Evolutionary conservation across 2,888 invertebrate genomes (phyloP).

Genomic region (Cephus sareptanus): DNA sequence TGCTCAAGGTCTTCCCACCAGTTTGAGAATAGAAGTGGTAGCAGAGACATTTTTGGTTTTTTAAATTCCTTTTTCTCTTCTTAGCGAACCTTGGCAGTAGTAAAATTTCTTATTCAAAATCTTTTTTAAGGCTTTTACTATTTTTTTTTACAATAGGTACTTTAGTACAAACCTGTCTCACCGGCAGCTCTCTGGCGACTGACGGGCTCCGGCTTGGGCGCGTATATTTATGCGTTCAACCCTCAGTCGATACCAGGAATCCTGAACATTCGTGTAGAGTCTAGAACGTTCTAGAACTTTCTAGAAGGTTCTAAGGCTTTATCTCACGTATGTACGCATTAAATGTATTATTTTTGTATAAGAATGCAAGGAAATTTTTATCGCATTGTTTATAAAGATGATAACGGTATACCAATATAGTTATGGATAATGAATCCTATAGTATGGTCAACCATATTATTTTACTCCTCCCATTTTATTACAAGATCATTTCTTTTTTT

Average conservation of each 20-base stretch:
- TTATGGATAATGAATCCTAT: neutral
- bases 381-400: neutral
- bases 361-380: neutral
- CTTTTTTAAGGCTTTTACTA: neutral
- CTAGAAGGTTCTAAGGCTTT: neutral
- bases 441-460: neutral
- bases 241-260: neutral
- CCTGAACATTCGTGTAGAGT: neutral
- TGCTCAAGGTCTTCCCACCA: conserved; percentile 68
- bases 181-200: neutral
- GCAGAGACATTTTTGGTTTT: conserved; percentile 56
- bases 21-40: conserved; percentile 64
- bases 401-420: neutral
- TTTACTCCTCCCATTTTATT: neutral
- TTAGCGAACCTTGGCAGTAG: neutral
- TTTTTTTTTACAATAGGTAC: neutral
- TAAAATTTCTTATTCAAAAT: neutral
- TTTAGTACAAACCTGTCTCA: neutral
- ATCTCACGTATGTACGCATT: neutral
- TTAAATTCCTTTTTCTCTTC: neutral
- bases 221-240: neutral
- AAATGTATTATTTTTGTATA: neutral
- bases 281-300: neutral
- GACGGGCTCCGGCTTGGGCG: neutral
- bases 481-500: neutral